Percentiles rank a stretch among this genome's conserved stretches.
phyloP scores from a whole-genome alignment of 1,140 invertebrate species.

The Helicoverpa zea region DNA sequence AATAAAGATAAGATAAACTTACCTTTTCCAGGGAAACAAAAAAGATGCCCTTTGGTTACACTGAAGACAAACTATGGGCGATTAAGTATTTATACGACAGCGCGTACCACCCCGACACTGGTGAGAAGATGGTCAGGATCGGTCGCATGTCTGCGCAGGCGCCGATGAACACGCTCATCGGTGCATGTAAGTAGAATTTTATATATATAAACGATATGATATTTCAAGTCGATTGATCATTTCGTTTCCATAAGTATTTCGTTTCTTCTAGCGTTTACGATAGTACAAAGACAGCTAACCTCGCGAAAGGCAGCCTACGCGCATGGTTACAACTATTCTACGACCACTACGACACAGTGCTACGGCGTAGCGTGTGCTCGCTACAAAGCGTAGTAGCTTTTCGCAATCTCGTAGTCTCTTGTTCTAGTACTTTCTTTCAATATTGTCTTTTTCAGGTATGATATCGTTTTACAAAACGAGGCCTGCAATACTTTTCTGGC shows the following conservation, averaged over 20 bases:
- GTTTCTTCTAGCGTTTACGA: too few relatives aligned
- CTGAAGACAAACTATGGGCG: conserved; percentile 90
- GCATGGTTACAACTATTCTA: too few relatives aligned
- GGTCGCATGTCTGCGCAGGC: conserved; percentile 97
- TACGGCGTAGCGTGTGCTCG: too few relatives aligned
- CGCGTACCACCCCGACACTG: conserved; percentile 95
- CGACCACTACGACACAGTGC: too few relatives aligned
- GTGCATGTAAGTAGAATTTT: conserved; percentile 90
- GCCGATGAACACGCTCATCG: conserved; percentile 97
- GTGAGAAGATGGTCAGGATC: conserved; percentile 93
- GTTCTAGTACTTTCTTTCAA: neutral
- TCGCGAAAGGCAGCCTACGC: too few relatives aligned
- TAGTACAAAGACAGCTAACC: too few relatives aligned
- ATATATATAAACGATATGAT: too few relatives aligned
- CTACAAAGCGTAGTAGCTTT: too few relatives aligned
- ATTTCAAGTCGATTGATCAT: too few relatives aligned
- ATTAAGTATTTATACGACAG: conserved; percentile 95
- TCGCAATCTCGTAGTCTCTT: neutral
- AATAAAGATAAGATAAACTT: neutral
- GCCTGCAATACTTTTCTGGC: conserved; percentile 95
- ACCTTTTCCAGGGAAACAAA: conserved; percentile 87
- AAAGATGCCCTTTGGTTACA: conserved; percentile 86
- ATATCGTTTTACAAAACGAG: conserved; percentile 90
- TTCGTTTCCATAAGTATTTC: too few relatives aligned
- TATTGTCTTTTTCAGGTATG: conserved; percentile 81